Evolutionary conservation across 2,888 invertebrate genomes (phyloP).

Genomic region (Andricus curvator): DNA sequence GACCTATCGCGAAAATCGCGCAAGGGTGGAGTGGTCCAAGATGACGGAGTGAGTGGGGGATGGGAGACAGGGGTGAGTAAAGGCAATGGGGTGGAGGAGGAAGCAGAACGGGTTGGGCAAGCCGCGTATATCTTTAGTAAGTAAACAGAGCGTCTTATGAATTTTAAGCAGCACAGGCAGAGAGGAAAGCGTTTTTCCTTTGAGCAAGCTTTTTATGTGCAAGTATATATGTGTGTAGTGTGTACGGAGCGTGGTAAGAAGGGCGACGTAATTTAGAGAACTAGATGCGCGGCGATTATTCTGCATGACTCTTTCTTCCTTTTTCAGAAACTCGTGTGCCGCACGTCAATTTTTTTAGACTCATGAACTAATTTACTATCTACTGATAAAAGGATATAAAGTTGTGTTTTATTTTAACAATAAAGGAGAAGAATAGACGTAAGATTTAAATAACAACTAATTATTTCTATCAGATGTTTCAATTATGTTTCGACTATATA

Average conservation of each 20-base stretch:
- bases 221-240: background rate
- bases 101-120: conserved; percentile 50
- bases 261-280: conserved; percentile 49
- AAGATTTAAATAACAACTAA: too few species aligned
- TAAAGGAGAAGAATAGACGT: too few species aligned
- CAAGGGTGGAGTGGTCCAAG: conserved; percentile 27
- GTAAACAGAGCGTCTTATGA: conserved; percentile 77
- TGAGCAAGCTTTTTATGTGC: conserved; percentile 58
- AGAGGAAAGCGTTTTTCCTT: conserved; percentile 60
- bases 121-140: conserved; percentile 75
- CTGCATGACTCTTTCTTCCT: conserved; percentile 29
- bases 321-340: background rate
- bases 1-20: conserved; percentile 46
- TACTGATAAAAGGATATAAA: too few species aligned
- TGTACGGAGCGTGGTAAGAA: conserved; percentile 1
- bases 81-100: conserved; percentile 30
- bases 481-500: too few species aligned
- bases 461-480: too few species aligned
- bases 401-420: too few species aligned
- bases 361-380: background rate
- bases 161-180: conserved; percentile 72
- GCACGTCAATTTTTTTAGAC: background rate
- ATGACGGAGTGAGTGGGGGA: conserved; percentile 33
- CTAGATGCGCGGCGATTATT: conserved; percentile 56
- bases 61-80: background rate